Base-by-base conservation (phyloP, 2,113 vertebrate species). In the Spea multiplicata region DNA sequence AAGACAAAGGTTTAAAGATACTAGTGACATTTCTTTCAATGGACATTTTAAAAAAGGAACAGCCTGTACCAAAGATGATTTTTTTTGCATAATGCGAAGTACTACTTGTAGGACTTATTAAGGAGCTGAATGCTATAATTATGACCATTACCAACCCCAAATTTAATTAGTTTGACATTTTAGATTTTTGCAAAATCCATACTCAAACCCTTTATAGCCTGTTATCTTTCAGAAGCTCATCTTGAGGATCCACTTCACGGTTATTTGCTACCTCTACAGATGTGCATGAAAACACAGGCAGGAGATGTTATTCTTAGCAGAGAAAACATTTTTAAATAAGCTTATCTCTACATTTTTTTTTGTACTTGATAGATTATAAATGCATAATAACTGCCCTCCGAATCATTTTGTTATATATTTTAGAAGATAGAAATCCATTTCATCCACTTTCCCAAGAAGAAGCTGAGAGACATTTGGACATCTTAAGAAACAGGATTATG, bases 361-460 rank as follows among this genome's bases (percentile, higher is more conserved):
- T 71, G 57, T 7, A 45, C 5, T 52, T 49, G 55, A 4, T 8
- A 49, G 12, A 77, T 57, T 30, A 30, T 30, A 30, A 30, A 30
- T 30, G 30, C 8, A 71, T 49, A 78, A 50, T 64, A 71, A 64
- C 17, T 78, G 8, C 13, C 46, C 50, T 50, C 8, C 45, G 44
- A 78, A 64, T 83, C 87, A 80, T 80, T 73, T 66, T 85, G 81
- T 13, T 65, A 87, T 88, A 86, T 85, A 44, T 73, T 77, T 68
- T 84, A 93, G 86, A 91, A n/a, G 81, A 74, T 78, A 87, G 86
- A 80, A 49, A 66, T 53, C 84, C 83, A 49, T 92, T 90, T 73
- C 12, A 75, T 57, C 81, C 81, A 67, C 73, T 85, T 57, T 86
- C 79, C 1, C 50, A 80, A 82, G 85, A 87, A 84, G 81, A 91